Evolutionary conservation across 2,888 invertebrate genomes (phyloP), one percentile per base, ranked within the genome.

Genomic region (Orthonevra nobilis): DNA sequence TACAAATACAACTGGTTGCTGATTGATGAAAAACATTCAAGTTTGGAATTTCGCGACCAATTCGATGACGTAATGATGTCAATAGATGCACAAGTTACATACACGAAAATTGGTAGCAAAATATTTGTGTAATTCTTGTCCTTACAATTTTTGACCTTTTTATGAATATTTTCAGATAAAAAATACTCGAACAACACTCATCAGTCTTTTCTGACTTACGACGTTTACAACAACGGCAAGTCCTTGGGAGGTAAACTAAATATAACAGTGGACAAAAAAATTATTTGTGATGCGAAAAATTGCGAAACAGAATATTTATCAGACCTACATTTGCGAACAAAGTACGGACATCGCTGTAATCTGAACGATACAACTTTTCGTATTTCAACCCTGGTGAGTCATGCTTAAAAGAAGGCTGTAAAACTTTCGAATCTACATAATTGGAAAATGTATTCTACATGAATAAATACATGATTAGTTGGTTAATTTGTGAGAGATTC

Each of bases 161-260:
- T 14, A n/a, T n/a, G n/a, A n/a, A n/a, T n/a, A n/a, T n/a, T n/a
- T n/a, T n/a, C n/a, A 60, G 73, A 60, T 36, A 17, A n/a, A 2
- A 2, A 1, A 14, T 10, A 9, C 10, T 17, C 10, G 0, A 26
- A 54, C 23, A 23, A 23, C 23, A 23, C 5, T 23, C 23, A 23
- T n/a, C n/a, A n/a, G n/a, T n/a, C n/a, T n/a, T n/a, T n/a, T n/a
- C n/a, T n/a, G n/a, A n/a, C n/a, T n/a, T 86, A 85, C 42, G 89
- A 89, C 83, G 84, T 88, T 5, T 89, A 88, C 64, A 88, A 88
- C 38, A 86, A 85, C 32, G 89, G 89, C 1, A 84, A 83, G 28
- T 82, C 83, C 23, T 54, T 86, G 48, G 89, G 89, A 9, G 89
- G 88, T 0, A 68, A 82, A 19, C 70, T 89, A 0, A 89, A 88